Conservation (phyloP, 2,113 vertebrate species). For the Cranoglanis bouderius region DNA sequence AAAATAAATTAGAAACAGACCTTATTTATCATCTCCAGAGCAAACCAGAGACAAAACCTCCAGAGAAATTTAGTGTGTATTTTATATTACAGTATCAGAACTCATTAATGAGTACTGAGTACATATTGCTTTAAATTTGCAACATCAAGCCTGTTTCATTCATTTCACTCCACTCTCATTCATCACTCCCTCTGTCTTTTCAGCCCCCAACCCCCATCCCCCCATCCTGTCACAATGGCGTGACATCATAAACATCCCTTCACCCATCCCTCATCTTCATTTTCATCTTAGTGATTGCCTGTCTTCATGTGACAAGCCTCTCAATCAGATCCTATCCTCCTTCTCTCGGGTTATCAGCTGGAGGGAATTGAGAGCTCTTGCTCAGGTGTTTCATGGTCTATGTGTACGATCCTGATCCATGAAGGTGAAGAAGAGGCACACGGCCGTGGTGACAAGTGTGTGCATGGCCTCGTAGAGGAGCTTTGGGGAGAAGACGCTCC, state of each 20-base stretch:
- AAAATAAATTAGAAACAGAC: conserved; percentile 29
- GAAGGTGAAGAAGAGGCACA: conserved; percentile 83
- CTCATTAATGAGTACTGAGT: not conserved
- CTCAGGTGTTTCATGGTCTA: conserved; percentile 30
- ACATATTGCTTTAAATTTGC: conserved; percentile 30
- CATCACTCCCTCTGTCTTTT: not conserved
- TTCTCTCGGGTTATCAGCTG: not conserved
- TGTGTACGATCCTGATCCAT: conserved; percentile 77
- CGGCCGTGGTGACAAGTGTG: conserved; percentile 78
- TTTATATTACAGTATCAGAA: not conserved
- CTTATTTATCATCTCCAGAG: not conserved
- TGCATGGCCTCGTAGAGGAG: conserved; percentile 92
- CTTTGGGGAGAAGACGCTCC: conserved; percentile 98
- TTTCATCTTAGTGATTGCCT: not conserved
- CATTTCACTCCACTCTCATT: not conserved
- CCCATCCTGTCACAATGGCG: not conserved
- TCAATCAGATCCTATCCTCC: conserved; percentile 2
- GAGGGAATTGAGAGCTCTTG: not conserved
- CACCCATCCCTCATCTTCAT: conserved; percentile 4
- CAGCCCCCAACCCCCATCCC: too few species aligned
- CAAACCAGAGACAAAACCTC: conserved; percentile 7
- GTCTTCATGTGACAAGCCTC: not conserved
- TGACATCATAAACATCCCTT: not conserved
- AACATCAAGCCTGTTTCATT: not conserved
- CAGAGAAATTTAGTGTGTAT: not conserved